A percentile compares a stretch with the other conserved stretches of the same genome.
Evolutionary conservation across 2,113 vertebrate genomes (phyloP).

Genomic region (Nycticebus coucang): DNA sequence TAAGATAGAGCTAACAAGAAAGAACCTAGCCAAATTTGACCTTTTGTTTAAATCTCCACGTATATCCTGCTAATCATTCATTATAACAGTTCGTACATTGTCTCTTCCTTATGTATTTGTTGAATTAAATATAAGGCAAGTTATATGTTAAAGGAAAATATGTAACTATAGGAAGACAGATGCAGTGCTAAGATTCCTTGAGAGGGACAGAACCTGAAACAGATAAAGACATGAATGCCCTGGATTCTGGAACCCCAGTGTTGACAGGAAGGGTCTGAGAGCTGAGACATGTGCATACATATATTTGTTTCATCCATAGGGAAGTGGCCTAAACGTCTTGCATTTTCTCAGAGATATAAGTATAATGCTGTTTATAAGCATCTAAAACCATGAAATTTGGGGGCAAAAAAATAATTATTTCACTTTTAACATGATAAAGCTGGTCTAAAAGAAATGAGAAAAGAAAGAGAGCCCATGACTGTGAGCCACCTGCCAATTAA

Average conservation of each 20-base stretch:
- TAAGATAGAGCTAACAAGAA: background rate
- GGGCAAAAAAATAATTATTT: background rate
- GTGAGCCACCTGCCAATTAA: background rate
- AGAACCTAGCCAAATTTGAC: background rate
- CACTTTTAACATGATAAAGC: background rate
- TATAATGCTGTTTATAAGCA: background rate
- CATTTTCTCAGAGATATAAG: background rate
- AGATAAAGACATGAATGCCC: background rate
- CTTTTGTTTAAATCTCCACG: background rate
- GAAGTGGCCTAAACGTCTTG: background rate
- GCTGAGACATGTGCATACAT: background rate
- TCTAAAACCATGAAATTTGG: background rate
- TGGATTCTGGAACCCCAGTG: background rate
- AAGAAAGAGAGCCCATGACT: background rate
- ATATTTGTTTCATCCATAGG: background rate
- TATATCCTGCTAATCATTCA: background rate
- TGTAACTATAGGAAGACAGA: background rate
- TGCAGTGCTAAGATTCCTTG: background rate
- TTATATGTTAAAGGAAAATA: background rate
- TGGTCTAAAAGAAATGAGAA: background rate
- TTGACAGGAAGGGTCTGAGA: background rate
- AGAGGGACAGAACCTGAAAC: fast-evolving
- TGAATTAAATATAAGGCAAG: background rate
- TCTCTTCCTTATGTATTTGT: background rate
- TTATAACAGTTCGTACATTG: background rate